Evolutionary conservation across 2,113 vertebrate species (phyloP).

Genomic region (Rhipidura dahli): DNA sequence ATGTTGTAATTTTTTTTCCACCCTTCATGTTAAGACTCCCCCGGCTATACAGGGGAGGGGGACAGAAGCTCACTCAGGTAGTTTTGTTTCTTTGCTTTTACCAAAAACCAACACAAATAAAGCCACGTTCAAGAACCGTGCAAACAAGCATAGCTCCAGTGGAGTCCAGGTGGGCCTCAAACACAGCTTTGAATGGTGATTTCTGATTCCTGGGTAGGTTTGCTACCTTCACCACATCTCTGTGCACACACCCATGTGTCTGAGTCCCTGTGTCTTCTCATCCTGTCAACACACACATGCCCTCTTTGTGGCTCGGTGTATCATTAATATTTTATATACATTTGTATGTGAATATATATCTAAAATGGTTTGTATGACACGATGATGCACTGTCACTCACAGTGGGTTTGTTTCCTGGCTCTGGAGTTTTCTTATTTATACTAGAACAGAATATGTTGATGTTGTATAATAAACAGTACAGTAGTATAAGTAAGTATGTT

Average conservation of each 20-base stretch:
- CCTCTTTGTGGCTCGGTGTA: neutral
- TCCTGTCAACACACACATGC: neutral
- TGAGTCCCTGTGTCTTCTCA: neutral
- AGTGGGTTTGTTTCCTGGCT: neutral
- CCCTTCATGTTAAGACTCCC: neutral
- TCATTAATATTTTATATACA: neutral
- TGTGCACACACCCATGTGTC: neutral
- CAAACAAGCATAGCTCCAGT: neutral
- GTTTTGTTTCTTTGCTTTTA: neutral
- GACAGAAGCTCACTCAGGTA: neutral
- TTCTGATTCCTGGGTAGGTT: neutral
- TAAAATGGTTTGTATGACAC: neutral
- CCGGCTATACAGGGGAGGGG: neutral
- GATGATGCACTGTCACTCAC: neutral
- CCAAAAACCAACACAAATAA: neutral
- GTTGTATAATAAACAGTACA: conserved; percentile 15
- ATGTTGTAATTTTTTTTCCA: neutral
- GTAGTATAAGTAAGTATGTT: conserved; percentile 20
- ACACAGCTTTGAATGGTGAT: neutral
- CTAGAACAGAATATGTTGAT: neutral
- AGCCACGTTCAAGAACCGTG: fast-evolving
- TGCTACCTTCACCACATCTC: neutral
- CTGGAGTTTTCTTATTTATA: conserved; percentile 46
- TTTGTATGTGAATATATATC: neutral
- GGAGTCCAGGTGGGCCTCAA: neutral